Base-by-base conservation (phyloP, 1,140 invertebrate genomes). In the Hetaerina americana region DNA sequence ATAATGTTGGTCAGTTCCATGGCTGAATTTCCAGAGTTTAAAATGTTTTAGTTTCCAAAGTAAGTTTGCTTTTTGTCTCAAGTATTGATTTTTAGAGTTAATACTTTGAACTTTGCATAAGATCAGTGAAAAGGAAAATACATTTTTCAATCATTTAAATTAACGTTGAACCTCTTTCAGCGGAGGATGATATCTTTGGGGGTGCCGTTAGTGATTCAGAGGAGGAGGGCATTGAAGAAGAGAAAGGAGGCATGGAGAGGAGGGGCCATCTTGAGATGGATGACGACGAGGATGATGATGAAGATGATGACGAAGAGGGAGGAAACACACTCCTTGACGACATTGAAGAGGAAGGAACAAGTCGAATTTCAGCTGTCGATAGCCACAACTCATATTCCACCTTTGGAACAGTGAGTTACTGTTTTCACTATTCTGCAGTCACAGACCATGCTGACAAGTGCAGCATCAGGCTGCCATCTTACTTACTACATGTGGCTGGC, bases 141-240 rank as follows among this genome's bases (percentile, higher is more conserved):
- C n/a, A n/a, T n/a, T n/a, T n/a, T n/a, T n/a, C n/a, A n/a, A n/a
- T n/a, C n/a, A n/a, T n/a, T n/a, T n/a, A n/a, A n/a, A n/a, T n/a
- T n/a, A n/a, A n/a, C n/a, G n/a, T n/a, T n/a, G n/a, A n/a, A n/a
- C n/a, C n/a, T n/a, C n/a, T 81, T 79, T 77, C 79, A 81, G 87
- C 86, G 72, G 90, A 91, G 76, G 89, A 92, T 76, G 92, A 95
- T 76, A 92, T 95, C 78, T 96, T 96, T 83, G 94, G 94, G 26
- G 83, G 82, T 71, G 81, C 77, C 8, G 72, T 84, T 3, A 82
- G 80, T 74, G 81, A 81, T 71, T 82, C 81, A 26, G 83, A 84
- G 68, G 80, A 77, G 5, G 79, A 79, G 28, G 78, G 78, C 27
- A 57, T 57, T 10, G 40, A 57, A n/a, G 40, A 57, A 57, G 40